Evolutionary conservation across 2,113 vertebrate genomes (phyloP).

Genomic region (Machaerirhynchus nigripectus): DNA sequence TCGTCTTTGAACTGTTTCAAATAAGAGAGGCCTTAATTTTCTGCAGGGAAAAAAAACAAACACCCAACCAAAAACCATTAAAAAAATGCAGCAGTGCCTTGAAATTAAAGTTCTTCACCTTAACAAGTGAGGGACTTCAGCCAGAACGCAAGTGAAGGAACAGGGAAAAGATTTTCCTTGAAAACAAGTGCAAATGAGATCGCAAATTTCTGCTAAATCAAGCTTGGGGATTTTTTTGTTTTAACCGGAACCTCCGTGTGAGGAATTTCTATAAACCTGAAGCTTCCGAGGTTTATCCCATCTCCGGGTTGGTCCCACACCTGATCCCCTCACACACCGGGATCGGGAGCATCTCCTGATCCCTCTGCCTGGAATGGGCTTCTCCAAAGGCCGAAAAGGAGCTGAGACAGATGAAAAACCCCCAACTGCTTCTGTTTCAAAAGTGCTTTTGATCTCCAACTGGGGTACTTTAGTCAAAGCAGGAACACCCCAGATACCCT

Average conservation of each 20-base stretch:
- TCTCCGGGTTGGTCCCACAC: background rate
- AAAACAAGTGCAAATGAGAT: background rate
- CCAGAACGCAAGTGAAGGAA: background rate
- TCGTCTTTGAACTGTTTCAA: conserved; percentile 2
- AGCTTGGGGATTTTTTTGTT: background rate
- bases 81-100: background rate
- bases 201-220: background rate
- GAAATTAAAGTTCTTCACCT: background rate
- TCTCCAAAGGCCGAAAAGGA: background rate
- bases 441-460: background rate
- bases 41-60: background rate
- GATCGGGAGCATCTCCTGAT: background rate
- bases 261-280: background rate
- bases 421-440: background rate
- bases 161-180: background rate
- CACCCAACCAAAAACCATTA: background rate
- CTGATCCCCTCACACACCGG: background rate
- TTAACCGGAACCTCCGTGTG: background rate
- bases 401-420: background rate
- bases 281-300: background rate
- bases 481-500: background rate
- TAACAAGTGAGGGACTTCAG: background rate
- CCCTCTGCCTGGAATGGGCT: background rate
- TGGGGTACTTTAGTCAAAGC: background rate
- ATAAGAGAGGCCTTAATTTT: background rate